Evolutionary conservation across 2,113 vertebrate genomes (phyloP), one percentile per base, ranked within the genome.

Genomic region (Arenaria interpres): DNA sequence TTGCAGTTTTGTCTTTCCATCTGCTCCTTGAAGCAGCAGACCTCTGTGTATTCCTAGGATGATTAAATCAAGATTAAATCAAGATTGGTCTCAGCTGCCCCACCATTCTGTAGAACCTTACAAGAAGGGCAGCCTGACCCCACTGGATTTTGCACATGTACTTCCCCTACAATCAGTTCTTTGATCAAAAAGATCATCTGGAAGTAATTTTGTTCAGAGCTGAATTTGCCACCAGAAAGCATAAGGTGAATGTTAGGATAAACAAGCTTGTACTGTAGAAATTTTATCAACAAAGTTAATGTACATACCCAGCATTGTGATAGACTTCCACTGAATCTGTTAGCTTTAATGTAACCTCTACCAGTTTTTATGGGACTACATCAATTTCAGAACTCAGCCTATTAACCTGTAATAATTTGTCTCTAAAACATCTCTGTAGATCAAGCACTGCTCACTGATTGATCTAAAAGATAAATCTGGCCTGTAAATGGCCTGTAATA

Each of bases 31-130:
- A 84, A 94, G 85, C 11, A 73, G 48, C 51, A 85, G 88, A 95
- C 37, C 50, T 88, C 35, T 89, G 19, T n/a, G 27, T 57, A 71
- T 89, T 78, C 48, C 64, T 78, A 51, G 60, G 45, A 59, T 86
- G 48, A 90, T 62, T 95, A 89, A 88, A 96, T 66, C 75, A 76
- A 89, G 39, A 81, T 60, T 78, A 66, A 89, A 94, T 78, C 73
- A 92, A 94, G 71, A 80, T 10, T 78, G 59, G 32, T 81, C 83
- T 95, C 89, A 82, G 92, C 35, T 77, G 59, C 46, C 79, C 46
- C n/a, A 53, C 32, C 21, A 45, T 71, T 85, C 46, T 73, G 25
- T 64, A 45, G 25, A 12, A 59, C 15, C 37, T 76, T 32, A 84
- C 43, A 79, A 84, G 81, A 71, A 63, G 19, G 45, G 43, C 3